A percentile compares a stretch with the other conserved stretches of the same genome.
Evolutionary conservation across 2,113 vertebrate species (phyloP).

Genomic region (Notechis scutatus): DNA sequence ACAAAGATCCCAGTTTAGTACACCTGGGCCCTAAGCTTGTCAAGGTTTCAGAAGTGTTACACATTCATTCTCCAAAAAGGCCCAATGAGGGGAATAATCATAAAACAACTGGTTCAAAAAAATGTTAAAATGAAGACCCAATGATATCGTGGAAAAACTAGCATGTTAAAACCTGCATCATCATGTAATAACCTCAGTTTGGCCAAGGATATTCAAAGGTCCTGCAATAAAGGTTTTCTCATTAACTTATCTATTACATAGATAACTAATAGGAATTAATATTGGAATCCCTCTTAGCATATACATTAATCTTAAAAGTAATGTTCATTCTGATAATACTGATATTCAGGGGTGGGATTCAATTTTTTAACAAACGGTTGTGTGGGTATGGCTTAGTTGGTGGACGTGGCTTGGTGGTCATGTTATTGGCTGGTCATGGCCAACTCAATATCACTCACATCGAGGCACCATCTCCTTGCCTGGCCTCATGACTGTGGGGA

Average conservation of each 20-base stretch:
- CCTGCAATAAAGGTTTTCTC: not conserved
- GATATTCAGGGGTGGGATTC: not conserved
- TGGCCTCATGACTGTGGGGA: no score
- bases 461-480: no score
- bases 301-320: not conserved
- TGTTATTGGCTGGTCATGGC: no score
- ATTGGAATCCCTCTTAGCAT: not conserved
- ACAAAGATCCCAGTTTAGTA: not conserved
- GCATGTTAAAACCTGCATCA: not conserved
- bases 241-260: not conserved
- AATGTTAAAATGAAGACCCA: not conserved
- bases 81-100: not conserved
- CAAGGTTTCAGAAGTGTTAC: not conserved
- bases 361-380: no score
- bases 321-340: not conserved
- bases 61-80: not conserved
- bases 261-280: not conserved
- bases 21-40: not conserved
- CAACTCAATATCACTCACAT: no score
- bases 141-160: not conserved
- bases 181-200: not conserved
- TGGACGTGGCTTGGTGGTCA: no score
- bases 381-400: no score
- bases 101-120: not conserved
- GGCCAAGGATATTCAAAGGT: not conserved